Evolutionary conservation across 2,888 invertebrate genomes (phyloP).

Genomic region (Rhodophaea formosa): DNA sequence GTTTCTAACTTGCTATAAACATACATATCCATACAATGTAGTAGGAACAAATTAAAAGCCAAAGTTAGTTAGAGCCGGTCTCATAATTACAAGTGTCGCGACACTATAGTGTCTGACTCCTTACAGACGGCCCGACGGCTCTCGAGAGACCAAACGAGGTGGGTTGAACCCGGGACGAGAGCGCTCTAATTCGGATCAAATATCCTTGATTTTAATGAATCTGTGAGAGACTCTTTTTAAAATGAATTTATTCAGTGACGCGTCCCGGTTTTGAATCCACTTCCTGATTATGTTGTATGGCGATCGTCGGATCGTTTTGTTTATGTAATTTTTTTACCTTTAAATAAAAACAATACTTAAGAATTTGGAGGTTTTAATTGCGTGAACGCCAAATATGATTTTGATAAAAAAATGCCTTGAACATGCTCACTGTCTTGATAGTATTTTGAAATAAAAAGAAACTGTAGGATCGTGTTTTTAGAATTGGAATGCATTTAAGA

Average conservation of each 20-base stretch:
- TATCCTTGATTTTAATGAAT: slow-evolving; percentile 38
- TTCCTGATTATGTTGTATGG: slow-evolving; percentile 3
- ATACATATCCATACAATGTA: neutral
- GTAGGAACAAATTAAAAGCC: neutral
- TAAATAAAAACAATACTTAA: no score
- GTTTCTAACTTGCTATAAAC: neutral
- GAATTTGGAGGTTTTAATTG: no score
- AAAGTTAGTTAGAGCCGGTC: neutral
- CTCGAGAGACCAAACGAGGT: slow-evolving; percentile 33
- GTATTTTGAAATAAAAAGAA: no score
- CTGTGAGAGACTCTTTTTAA: neutral
- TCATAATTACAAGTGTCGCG: slow-evolving; percentile 26
- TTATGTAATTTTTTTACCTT: no score
- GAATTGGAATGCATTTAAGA: no score
- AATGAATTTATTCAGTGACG: slow-evolving; percentile 16
- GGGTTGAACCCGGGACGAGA: slow-evolving; percentile 25
- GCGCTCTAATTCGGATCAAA: slow-evolving; percentile 40
- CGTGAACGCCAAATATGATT: no score
- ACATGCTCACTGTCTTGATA: no score
- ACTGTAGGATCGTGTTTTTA: no score
- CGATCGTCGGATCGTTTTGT: neutral
- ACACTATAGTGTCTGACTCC: slow-evolving; percentile 35
- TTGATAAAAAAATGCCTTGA: no score
- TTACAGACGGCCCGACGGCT: slow-evolving; percentile 29
- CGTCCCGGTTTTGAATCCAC: neutral